Evolutionary conservation across 2,888 invertebrate species (phyloP).

Genomic region (Ceratothoa steindachneri): DNA sequence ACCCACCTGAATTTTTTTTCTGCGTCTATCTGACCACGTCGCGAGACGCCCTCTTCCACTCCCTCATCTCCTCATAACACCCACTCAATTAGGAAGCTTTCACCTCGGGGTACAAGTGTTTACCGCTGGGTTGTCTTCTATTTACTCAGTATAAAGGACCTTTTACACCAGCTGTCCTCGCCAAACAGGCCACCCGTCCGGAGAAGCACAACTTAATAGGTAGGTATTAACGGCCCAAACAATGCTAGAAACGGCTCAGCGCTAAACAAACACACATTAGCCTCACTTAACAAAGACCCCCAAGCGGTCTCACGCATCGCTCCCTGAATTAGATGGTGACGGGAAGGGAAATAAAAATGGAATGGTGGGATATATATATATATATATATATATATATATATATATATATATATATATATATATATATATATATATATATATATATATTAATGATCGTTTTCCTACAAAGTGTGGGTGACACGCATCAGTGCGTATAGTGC

Average conservation of each 20-base stretch:
- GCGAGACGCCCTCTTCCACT: neutral
- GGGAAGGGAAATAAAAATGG: neutral
- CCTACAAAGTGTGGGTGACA: too few relatives aligned
- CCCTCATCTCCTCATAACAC: neutral
- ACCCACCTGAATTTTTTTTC: too few relatives aligned
- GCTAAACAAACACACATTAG: constrained; percentile 4
- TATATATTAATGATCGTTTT: too few relatives aligned
- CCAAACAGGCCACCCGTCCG: constrained; percentile 1
- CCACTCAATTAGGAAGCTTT: constrained; percentile 15
- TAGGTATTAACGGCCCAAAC: constrained; percentile 9
- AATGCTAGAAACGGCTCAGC: constrained; percentile 3
- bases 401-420: too few relatives aligned
- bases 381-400: too few relatives aligned
- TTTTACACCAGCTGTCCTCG: neutral
- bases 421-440: too few relatives aligned
- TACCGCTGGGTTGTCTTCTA: neutral
- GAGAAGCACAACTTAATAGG: constrained; percentile 3
- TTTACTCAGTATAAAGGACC: constrained; percentile 10
- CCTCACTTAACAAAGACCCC: neutral
- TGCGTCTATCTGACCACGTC: too few relatives aligned
- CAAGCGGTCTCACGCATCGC: neutral
- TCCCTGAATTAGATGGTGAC: neutral
- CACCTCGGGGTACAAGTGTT: constrained; percentile 5
- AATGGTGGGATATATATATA: too few relatives aligned
- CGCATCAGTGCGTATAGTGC: too few relatives aligned